Evolutionary conservation across 2,888 invertebrate species (phyloP).

Genomic region (Leptodirus hochenwartii): DNA sequence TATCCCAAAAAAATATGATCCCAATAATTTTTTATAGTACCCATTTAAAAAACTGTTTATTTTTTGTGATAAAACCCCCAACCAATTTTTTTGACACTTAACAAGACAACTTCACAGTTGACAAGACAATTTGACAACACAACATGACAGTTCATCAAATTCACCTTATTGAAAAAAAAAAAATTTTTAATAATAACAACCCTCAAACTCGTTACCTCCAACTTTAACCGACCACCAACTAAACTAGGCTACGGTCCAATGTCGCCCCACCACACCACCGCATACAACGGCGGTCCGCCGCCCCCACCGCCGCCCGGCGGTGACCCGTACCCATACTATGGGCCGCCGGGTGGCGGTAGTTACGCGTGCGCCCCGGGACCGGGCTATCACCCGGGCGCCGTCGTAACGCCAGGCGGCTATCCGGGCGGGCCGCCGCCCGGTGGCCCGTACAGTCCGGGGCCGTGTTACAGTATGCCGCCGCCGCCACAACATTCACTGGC

Average conservation of each 20-base stretch:
- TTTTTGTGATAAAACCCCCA: too few species aligned
- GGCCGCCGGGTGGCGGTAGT: constrained; percentile 37
- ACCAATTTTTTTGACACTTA: too few species aligned
- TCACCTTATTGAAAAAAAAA: too few species aligned
- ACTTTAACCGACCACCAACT: too few species aligned
- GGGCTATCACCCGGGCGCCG: constrained; percentile 34
- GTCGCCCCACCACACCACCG: constrained; percentile 61
- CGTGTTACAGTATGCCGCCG: constrained; percentile 78
- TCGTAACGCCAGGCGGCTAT: constrained; percentile 27
- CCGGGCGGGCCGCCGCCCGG: constrained; percentile 12
- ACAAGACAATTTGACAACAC: too few species aligned
- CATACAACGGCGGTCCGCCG: constrained; percentile 35
- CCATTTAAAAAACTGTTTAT: too few species aligned
- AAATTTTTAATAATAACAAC: too few species aligned
- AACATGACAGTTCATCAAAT: too few species aligned
- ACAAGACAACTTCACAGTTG: too few species aligned
- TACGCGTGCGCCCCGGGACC: constrained; percentile 15
- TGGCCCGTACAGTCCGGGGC: constrained; percentile 34
- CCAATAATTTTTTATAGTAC: too few species aligned
- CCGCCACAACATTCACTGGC: constrained; percentile 61
- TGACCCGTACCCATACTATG: constrained; percentile 39
- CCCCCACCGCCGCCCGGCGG: constrained; percentile 19
- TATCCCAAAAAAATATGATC: too few species aligned
- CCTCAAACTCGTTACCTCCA: too few species aligned
- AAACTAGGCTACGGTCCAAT: constrained; percentile 57